Conservation (phyloP, 2,113 vertebrate species). For the Ptychochromis oligacanthus region DNA sequence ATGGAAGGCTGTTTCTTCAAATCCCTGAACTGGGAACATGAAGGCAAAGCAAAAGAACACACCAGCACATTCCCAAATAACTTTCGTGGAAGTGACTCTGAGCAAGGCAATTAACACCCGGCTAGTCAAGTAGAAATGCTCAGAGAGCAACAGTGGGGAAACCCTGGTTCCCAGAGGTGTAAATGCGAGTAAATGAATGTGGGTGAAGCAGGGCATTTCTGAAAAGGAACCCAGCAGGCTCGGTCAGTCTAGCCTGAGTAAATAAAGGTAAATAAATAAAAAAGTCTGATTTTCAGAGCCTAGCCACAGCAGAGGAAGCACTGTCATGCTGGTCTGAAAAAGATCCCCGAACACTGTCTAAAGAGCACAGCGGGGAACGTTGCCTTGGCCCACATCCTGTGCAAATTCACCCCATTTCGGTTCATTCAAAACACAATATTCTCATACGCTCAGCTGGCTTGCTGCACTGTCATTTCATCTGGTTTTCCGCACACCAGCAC, state of each 20-base stretch:
- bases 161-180: slow-evolving; percentile 54
- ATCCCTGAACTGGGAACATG: slow-evolving; percentile 26
- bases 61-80: slow-evolving; percentile 54
- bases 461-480: slow-evolving; percentile 57
- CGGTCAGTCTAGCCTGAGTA: slow-evolving; percentile 41
- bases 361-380: slow-evolving; percentile 46
- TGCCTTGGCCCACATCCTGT: slow-evolving; percentile 62
- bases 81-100: slow-evolving; percentile 66
- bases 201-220: slow-evolving; percentile 42
- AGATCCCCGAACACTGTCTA: slow-evolving; percentile 47
- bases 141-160: slow-evolving; percentile 40
- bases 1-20: slow-evolving; percentile 34
- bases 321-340: slow-evolving; percentile 52
- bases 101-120: slow-evolving; percentile 70
- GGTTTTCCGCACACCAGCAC: slow-evolving; percentile 51
- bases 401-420: slow-evolving; percentile 56
- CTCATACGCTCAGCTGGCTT: slow-evolving; percentile 62
- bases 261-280: slow-evolving; percentile 47
- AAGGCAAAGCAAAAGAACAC: slow-evolving; percentile 31
- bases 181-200: slow-evolving; percentile 49
- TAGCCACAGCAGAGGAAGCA: slow-evolving; percentile 24
- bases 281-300: slow-evolving; percentile 24
- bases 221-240: slow-evolving; percentile 36
- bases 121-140: slow-evolving; percentile 56
- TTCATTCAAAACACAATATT: slow-evolving; percentile 68